Base-by-base conservation (phyloP, 2,797 vertebrate genomes). In the Passerculus sandwichensis region DNA sequence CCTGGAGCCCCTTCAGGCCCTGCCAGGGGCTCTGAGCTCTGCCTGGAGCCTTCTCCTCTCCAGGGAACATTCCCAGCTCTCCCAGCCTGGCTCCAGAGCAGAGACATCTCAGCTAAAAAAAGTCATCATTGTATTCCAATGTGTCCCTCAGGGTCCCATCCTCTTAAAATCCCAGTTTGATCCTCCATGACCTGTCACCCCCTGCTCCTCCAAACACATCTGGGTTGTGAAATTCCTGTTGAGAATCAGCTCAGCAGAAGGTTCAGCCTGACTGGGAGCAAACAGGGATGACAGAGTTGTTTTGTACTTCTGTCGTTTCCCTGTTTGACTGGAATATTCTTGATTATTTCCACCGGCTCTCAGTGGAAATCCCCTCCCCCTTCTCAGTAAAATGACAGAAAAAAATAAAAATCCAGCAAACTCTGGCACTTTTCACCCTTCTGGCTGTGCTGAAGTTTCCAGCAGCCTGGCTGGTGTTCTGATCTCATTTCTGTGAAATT, bases 111-210 rank as follows among this genome's bases (percentile, higher is more conserved):
- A 26, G 13, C 13, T 66, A 6, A 25, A 29, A 38, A 30, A 34
- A 15, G 1, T 9, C 30, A 34, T 5, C 11, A 15, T 15, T 21
- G 9, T 5, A 7, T 57, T 13, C 34, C 21, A 1, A 1, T 30
- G 34, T 34, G 17, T 34, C 32, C 61, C 44, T 57, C 36, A 6
- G 25, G 34, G 13, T 73, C 21, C 20, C 34, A 42, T 42, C 51
- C 51, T 8, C 70, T 8, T 11, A 6, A 74, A 84, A 84, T 36
- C 44, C 32, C 3, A 2, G 3, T 42, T 50, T 50, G 19, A 6
- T 42, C 42, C 60, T 48, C 34, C 42, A 3, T 29, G 48, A 8
- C 18, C 40, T 38, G 22, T 5, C n/a, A 12, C 12, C 15, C 42
- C 18, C 50, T n/a, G 50, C 3, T 4, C 15, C 42, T 13, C 23